Evolutionary conservation across 2,888 invertebrate species (phyloP).

Genomic region (Ctenicera cuprea): DNA sequence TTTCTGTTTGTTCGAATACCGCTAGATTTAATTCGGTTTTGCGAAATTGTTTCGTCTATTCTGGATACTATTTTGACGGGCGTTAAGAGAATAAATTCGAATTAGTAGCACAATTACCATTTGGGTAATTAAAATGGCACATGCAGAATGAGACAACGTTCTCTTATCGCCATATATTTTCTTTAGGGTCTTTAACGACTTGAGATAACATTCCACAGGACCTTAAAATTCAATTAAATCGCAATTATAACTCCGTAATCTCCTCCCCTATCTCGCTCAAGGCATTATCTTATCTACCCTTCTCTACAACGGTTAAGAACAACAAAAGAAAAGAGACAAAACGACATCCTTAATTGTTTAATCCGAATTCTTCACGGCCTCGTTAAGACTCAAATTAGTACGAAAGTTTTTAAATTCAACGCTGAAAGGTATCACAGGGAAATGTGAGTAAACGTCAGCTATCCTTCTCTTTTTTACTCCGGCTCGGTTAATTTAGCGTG

Average conservation of each 20-base stretch:
- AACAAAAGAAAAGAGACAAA: conserved; percentile 39
- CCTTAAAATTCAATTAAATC: conserved; percentile 52
- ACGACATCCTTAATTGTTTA: conserved; percentile 47
- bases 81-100: conserved; percentile 1
- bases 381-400: conserved; percentile 45
- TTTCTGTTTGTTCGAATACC: conserved; percentile 4
- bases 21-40: conserved; percentile 16
- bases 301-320: conserved; percentile 28
- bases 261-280: conserved; percentile 39
- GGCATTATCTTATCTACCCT: conserved; percentile 45
- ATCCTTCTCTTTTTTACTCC: not conserved
- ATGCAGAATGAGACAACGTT: conserved; percentile 21
- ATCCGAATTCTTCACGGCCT: conserved; percentile 46
- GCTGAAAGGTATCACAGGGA: not conserved
- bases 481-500: conserved; percentile 13
- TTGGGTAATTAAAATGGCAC: conserved; percentile 37
- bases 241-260: conserved; percentile 52
- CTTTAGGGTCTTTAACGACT: conserved; percentile 42
- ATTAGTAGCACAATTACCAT: conserved; percentile 17
- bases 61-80: not conserved
- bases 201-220: conserved; percentile 45
- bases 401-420: conserved; percentile 41
- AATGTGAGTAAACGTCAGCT: not conserved
- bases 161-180: conserved; percentile 30
- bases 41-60: not conserved